Base-by-base conservation (phyloP, 1,140 invertebrate genomes). In the Pseudoatta argentina region DNA sequence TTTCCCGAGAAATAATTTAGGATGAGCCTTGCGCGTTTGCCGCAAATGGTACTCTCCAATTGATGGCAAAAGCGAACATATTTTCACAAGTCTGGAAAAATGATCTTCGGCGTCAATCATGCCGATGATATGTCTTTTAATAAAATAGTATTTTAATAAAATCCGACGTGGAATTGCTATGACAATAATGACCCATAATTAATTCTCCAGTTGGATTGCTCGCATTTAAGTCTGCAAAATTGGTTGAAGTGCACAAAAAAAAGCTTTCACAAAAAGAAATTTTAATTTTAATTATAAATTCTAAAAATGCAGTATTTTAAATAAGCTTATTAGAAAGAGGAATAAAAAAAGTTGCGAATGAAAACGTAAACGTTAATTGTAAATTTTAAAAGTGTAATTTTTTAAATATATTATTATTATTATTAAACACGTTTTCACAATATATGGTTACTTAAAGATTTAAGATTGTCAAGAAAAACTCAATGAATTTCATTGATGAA, bases 151-250 rank as follows among this genome's bases (percentile, higher is more conserved):
- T 71, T 21, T 48, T 75, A 8, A 61, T 63, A 34, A 61, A 75
- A 61, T n/a, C 16, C 18, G 27, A 69, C 64, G 27, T 73, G 61
- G n/a, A 73, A 75, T 34, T 61, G 18, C 34, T 48, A 44, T 24
- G 79, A 48, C 55, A 5, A 34, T 63, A 51, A 75, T 75, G 24
- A 83, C 27, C 5, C 16, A 39, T 71, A 71, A 71, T 81, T 81
- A 83, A 51, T 63, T 51, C 16, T 24, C 39, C 21, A 73, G n/a
- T 34, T 75, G 21, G 16, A 30, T 30, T 16, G n/a, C 44, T 48
- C 18, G 69, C 21, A 75, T 61, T 83, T 63, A 34, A 72, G 34
- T 82, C 34, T 44, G 1, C 53, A 57, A 21, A 82, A 59, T 27
- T 7, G 6, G 39, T 21, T 14, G 12, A 7, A 73, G 27, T 3